Conservation (phyloP, 1,140 invertebrate genomes). For the Mya arenaria region DNA sequence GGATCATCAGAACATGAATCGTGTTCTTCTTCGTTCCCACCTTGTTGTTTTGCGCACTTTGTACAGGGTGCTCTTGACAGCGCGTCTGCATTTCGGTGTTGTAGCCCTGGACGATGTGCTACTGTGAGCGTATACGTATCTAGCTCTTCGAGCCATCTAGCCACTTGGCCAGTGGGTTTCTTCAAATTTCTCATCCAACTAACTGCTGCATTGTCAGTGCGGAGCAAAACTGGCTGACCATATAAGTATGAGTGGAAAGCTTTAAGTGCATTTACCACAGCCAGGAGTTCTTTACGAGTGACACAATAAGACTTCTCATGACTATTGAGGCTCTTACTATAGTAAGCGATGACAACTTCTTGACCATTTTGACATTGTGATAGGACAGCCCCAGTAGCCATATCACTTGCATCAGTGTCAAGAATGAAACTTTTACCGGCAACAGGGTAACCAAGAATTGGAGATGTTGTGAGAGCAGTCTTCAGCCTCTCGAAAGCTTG, state of each 20-base stretch:
- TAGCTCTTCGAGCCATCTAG: slow-evolving; percentile 68
- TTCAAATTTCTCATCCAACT: slow-evolving; percentile 62
- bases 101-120: slow-evolving; percentile 59
- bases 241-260: slow-evolving; percentile 61
- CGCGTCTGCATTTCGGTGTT: slow-evolving; percentile 70
- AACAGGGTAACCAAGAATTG: slow-evolving; percentile 51
- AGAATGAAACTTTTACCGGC: slow-evolving; percentile 25
- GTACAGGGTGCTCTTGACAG: slow-evolving; percentile 56
- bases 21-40: background rate
- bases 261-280: slow-evolving; percentile 54
- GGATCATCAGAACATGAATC: too few relatives aligned
- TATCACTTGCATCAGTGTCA: slow-evolving; percentile 54
- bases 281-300: slow-evolving; percentile 65
- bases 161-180: slow-evolving; percentile 61
- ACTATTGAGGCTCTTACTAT: slow-evolving; percentile 54
- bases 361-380: slow-evolving; percentile 62
- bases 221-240: slow-evolving; percentile 58
- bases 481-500: slow-evolving; percentile 29
- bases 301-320: slow-evolving; percentile 82
- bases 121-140: slow-evolving; percentile 69
- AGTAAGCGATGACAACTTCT: slow-evolving; percentile 66
- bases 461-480: slow-evolving; percentile 24
- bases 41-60: slow-evolving; percentile 28
- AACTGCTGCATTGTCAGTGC: slow-evolving; percentile 66
- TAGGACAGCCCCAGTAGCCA: slow-evolving; percentile 58